Conservation (phyloP, 1,140 invertebrate genomes). For the Meloidogyne floridensis region DNA sequence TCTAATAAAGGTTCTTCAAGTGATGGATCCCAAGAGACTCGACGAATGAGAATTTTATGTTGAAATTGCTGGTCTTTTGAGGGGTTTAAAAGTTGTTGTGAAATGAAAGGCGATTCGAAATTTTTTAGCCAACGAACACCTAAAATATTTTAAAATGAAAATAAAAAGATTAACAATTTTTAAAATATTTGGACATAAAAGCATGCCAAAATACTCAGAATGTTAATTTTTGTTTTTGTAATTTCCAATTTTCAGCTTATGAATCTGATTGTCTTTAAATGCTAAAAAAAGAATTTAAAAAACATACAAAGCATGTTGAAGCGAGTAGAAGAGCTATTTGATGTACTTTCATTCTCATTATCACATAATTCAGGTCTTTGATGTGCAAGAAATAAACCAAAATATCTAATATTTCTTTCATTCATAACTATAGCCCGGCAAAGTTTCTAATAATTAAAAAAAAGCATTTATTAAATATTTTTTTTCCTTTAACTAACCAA, state of each 20-base stretch:
- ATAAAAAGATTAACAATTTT: not conserved
- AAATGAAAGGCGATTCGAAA: constrained; percentile 53
- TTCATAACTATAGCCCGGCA: constrained; percentile 36
- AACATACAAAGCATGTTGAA: constrained; percentile 43
- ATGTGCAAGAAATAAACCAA: constrained; percentile 43
- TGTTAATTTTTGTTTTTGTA: no score
- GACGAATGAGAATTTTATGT: constrained; percentile 44
- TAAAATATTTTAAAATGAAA: constrained; percentile 10
- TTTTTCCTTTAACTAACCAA: constrained; percentile 36
- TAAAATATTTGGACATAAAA: constrained; percentile 15
- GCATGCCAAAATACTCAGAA: no score
- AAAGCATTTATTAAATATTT: not conserved
- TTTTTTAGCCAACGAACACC: constrained; percentile 56
- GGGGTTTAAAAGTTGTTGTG: constrained; percentile 41
- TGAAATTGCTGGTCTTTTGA: constrained; percentile 22
- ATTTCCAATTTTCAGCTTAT: no score
- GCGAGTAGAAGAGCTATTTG: not conserved
- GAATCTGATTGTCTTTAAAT: no score
- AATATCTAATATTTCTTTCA: constrained; percentile 34
- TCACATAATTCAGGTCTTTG: not conserved
- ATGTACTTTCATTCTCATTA: not conserved
- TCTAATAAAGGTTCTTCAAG: constrained; percentile 53
- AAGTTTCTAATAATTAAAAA: constrained; percentile 33
- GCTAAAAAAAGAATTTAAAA: not conserved
- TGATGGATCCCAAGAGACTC: constrained; percentile 54